phyloP scores from a whole-genome alignment of 2,113 vertebrate species.

The Marcusenius ussheri region DNA sequence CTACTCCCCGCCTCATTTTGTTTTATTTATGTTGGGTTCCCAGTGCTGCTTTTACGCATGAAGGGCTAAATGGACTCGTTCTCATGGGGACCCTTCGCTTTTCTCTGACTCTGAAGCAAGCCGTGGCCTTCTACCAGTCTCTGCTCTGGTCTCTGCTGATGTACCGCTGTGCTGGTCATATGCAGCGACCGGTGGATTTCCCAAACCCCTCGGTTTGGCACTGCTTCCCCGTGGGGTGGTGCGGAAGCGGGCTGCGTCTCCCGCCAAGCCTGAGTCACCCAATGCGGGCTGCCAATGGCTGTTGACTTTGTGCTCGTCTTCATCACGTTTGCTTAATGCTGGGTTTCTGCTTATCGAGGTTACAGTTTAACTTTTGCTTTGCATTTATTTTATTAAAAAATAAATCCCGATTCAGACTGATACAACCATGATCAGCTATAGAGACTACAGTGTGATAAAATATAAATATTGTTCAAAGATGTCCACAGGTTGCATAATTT shows the following conservation, averaged over 20 bases:
- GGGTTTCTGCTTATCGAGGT: neutral
- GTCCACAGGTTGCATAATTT: neutral
- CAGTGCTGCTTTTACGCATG: neutral
- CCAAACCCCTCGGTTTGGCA: neutral
- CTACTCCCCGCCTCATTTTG: neutral
- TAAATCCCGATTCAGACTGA: neutral
- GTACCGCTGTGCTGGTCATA: neutral
- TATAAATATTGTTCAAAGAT: neutral
- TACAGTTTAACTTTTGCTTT: neutral
- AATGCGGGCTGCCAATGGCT: neutral
- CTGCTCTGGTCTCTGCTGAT: neutral
- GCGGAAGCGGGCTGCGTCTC: neutral
- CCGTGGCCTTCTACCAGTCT: neutral
- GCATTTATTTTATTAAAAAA: neutral
- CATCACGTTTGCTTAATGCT: neutral
- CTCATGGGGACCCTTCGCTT: neutral
- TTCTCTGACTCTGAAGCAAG: neutral
- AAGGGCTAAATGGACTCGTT: neutral
- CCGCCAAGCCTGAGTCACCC: constrained; percentile 4
- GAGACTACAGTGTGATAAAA: neutral
- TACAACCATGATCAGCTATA: neutral
- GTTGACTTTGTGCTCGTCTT: neutral
- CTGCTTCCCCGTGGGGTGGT: neutral
- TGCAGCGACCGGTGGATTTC: neutral
- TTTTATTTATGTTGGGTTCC: neutral